Conservation (phyloP, 2,113 vertebrate species). For the Corvus cornix region DNA sequence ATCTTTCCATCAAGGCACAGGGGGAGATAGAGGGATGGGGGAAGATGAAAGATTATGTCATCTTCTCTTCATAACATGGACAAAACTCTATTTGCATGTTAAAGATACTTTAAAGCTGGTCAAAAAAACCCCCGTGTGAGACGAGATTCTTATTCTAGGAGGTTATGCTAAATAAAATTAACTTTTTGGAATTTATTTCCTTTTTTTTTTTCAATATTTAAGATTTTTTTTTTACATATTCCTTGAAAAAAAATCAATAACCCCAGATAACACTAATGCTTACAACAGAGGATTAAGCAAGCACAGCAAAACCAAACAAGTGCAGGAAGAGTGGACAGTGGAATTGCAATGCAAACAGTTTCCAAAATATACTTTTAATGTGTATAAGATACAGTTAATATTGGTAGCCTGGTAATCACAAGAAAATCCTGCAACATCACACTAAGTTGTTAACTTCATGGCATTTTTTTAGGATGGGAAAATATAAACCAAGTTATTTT, state of each 20-base stretch:
- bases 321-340: background rate
- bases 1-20: background rate
- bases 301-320: background rate
- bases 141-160: background rate
- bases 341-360: background rate
- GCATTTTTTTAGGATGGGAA: background rate
- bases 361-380: background rate
- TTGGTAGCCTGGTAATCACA: background rate
- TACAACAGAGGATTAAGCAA: background rate
- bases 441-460: background rate
- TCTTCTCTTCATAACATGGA: background rate
- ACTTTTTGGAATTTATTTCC: background rate
- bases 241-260: background rate
- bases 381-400: background rate
- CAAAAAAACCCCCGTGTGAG: background rate
- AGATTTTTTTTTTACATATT: background rate
- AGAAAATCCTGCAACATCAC: background rate
- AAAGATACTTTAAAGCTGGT: background rate
- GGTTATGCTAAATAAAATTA: background rate
- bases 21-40: background rate
- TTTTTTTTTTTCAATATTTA: background rate
- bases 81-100: background rate
- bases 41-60: background rate
- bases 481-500: slow-evolving; percentile 5
- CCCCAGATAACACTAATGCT: background rate